Conservation (phyloP, 2,113 vertebrate genomes). For the Corydoras sp. region DNA sequence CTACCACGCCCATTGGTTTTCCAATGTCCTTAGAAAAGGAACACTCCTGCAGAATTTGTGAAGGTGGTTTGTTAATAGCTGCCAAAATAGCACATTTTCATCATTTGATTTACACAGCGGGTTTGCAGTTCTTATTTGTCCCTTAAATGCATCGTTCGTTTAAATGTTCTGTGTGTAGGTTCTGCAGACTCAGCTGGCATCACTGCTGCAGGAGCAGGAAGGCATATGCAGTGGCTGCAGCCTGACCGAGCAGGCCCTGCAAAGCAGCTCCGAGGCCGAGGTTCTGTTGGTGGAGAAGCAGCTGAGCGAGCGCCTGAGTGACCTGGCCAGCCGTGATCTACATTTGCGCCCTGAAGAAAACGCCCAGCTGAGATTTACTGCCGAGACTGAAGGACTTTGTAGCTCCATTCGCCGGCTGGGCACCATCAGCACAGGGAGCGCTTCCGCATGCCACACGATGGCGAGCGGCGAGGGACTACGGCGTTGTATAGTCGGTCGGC, state of each 20-base stretch:
- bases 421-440: slow-evolving; percentile 86
- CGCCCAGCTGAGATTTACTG: slow-evolving; percentile 84
- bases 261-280: slow-evolving; percentile 87
- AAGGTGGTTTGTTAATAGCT: too few relatives aligned
- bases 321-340: slow-evolving; percentile 79
- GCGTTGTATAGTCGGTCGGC: slow-evolving; percentile 83
- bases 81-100: too few relatives aligned
- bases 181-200: slow-evolving; percentile 86
- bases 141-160: too few relatives aligned
- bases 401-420: slow-evolving; percentile 96
- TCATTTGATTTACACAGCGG: too few relatives aligned
- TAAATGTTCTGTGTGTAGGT: slow-evolving; percentile 66
- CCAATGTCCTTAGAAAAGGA: too few relatives aligned
- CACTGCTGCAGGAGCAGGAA: slow-evolving; percentile 85
- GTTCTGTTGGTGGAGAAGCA: slow-evolving; percentile 95
- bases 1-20: too few relatives aligned
- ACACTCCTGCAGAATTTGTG: too few relatives aligned
- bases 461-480: slow-evolving; percentile 87
- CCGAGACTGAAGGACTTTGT: slow-evolving; percentile 89
- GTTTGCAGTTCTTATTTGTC: too few relatives aligned
- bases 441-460: slow-evolving; percentile 87
- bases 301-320: slow-evolving; percentile 86
- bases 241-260: slow-evolving; percentile 89
- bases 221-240: slow-evolving; percentile 88
- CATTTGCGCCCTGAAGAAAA: slow-evolving; percentile 88